Conservation (phyloP, 2,113 vertebrate genomes). For the Otolemur garnettii region DNA sequence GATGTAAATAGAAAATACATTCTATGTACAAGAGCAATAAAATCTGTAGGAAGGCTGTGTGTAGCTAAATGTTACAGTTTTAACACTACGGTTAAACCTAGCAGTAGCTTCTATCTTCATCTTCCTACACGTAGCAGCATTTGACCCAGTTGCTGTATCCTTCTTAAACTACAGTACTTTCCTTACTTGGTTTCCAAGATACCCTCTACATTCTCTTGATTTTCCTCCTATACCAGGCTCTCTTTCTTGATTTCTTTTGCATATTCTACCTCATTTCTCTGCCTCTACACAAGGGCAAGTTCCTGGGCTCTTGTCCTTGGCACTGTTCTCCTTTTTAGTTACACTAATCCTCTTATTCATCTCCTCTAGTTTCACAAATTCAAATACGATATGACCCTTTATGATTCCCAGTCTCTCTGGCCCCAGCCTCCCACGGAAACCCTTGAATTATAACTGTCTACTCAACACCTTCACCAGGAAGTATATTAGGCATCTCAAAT, state of each 20-base stretch:
- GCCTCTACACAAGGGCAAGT: not conserved
- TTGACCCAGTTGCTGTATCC: not conserved
- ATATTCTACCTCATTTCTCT: not conserved
- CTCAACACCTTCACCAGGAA: not conserved
- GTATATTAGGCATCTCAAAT: not conserved
- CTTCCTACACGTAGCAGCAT: constrained; percentile 10
- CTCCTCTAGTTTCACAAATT: constrained; percentile 20
- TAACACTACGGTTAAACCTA: not conserved
- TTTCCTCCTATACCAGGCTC: not conserved
- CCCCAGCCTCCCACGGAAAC: not conserved
- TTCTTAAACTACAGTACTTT: constrained; percentile 12
- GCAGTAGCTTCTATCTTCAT: not conserved
- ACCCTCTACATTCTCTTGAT: not conserved
- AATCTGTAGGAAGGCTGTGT: not conserved
- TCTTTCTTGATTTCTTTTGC: not conserved
- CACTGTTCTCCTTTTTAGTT: not conserved
- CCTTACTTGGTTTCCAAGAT: not conserved
- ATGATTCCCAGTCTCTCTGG: not conserved
- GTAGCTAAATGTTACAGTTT: not conserved
- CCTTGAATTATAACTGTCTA: not conserved
- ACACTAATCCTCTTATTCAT: not conserved
- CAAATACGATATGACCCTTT: not conserved
- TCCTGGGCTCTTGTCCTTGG: not conserved
- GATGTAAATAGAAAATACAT: constrained; percentile 48
- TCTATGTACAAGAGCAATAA: constrained; percentile 50